Base-by-base conservation (phyloP, 2,797 vertebrate genomes). In the Jordanella pulchra region DNA sequence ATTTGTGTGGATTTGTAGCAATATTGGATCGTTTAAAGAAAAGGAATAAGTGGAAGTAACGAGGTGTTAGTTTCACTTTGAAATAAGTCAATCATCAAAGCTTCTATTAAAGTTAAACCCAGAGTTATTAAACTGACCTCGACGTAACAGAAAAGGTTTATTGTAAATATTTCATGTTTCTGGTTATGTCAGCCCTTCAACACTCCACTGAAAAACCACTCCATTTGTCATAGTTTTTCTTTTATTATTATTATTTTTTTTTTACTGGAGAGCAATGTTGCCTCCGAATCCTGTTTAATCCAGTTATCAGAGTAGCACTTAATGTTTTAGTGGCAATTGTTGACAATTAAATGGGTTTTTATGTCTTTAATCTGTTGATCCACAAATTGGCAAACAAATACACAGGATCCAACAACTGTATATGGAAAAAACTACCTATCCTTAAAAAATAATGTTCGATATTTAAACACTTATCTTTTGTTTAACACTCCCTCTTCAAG, bases 361-460 rank as follows among this genome's bases (percentile, higher is more conserved):
- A 50, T 73, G 78, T 78, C 69, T 75, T 72, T 73, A 42, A 53
- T 77, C 61, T 69, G 48, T 75, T 71, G 23, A 78, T 85, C 80
- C 58, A 69, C 61, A 83, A 80, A 80, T 72, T 61, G 73, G 66
- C 67, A 44, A 81, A 70, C 73, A 76, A 87, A 81, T 72, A 87
- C 84, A 89, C 86, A 85, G 90, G 84, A 91, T 93, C 94, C 95
- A 95, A 95, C 94, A 95, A 95, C 93, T 93, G 77, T 89, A 73
- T 83, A 75, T 89, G 35, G 23, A 63, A 92, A 95, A 94, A 93
- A 93, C 94, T 95, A 95, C 95, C 94, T 95, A 94, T 81, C 54
- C 84, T 87, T 85, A 69, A 76, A 72, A 77, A 82, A 78, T 75
- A 55, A 82, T 68, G 70, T 79, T 78, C 86, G 80, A 66, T 73